Base-by-base conservation (phyloP, 2,888 invertebrate species). In the Ophion obscuratus region DNA sequence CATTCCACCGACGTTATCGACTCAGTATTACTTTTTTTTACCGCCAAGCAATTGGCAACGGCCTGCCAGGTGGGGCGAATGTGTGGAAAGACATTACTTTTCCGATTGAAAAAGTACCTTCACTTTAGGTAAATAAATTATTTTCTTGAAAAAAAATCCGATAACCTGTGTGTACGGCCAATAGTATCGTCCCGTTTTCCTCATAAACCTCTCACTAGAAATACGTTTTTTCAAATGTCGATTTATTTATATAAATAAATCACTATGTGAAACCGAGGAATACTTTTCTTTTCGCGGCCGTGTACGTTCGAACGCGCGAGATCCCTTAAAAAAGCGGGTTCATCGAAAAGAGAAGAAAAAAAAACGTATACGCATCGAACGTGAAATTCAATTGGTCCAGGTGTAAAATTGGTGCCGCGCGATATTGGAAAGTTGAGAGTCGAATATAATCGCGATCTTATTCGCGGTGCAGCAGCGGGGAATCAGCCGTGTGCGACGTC, bases 401-500 rank as follows among this genome's bases (percentile, higher is more conserved):
- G 47, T 24, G 40, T 14, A 61, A 61, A 47, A 64, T 17, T 10
- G 27, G 20, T 57, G 64, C 44, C 36, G 17, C 73, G 17, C 57
- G 70, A 24, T 24, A 24, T 31, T 81, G 73, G 73, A 84, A 77
- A 77, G 71, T 80, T 27, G 80, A 53, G 40, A 64, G 73, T 73
- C 66, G 81, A 68, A 71, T 80, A 27, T 64, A 27, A 79, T 64
- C 44, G 57, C 70, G 70, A 76, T 76, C 24, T 6, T 24, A 24
- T 24, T 57, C 59, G 40, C 67, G 17, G 31, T 31, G 31, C 31
- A 31, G 4, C 31, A 4, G 24, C 7, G 40, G 66, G 36, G 71
- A 20, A 11, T 67, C 77, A 81, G 68, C 81, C 73, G 62, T 11
- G 77, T 68, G 77, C 74, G 67, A 84, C 77, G 82, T 40, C 40